phyloP scores from a whole-genome alignment of 2,888 invertebrate genomes.

The Platycheirus albimanus region DNA sequence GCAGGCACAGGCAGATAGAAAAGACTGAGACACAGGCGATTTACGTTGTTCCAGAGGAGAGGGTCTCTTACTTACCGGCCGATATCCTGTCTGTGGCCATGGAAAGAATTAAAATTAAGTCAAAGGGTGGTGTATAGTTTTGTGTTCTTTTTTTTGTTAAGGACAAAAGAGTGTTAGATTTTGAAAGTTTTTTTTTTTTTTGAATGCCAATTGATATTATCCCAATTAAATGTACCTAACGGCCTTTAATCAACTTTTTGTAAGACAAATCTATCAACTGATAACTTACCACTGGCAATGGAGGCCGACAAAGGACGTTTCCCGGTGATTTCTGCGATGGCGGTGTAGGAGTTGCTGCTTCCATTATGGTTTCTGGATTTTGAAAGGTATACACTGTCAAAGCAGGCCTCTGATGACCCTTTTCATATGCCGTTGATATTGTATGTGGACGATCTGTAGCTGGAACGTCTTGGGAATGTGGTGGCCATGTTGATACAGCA shows the following conservation, averaged over 20 bases:
- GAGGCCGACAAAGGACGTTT: conserved; percentile 85
- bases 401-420: conserved; percentile 92
- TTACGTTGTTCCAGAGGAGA: conserved; percentile 17
- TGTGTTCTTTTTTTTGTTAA: neutral
- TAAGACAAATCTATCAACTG: neutral
- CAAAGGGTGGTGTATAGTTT: conserved; percentile 49
- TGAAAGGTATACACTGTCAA: conserved; percentile 94
- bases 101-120: conserved; percentile 64
- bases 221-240: neutral
- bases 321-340: conserved; percentile 84
- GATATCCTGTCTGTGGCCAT: conserved; percentile 71
- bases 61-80: conserved; percentile 69
- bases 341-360: conserved; percentile 77
- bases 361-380: conserved; percentile 86
- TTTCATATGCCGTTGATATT: conserved; percentile 95
- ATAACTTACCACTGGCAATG: conserved; percentile 87
- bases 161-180: conserved; percentile 17
- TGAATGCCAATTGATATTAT: conserved; percentile 44
- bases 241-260: neutral
- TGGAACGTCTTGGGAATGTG: conserved; percentile 83
- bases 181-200: conserved; percentile 19
- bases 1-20: conserved; percentile 67
- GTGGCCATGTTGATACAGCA: conserved; percentile 83
- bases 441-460: conserved; percentile 95
- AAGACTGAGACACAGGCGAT: conserved; percentile 40